Conservation (phyloP, 2,797 vertebrate genomes). For the Neosilurus mollespiculum region DNA sequence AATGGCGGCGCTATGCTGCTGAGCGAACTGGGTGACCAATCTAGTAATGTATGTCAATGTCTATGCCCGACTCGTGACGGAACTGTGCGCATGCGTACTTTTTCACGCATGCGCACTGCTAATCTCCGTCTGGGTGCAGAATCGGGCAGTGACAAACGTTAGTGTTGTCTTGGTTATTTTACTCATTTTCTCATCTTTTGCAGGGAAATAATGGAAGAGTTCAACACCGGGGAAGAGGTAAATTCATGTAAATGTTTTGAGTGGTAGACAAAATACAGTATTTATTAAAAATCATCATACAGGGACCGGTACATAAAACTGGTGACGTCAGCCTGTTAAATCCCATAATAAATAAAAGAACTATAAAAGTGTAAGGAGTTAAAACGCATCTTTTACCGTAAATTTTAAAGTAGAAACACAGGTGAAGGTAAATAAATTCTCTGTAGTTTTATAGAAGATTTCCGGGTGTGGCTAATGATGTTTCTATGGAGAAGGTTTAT, state of each 20-base stretch:
- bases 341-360: not conserved
- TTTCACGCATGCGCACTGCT: not conserved
- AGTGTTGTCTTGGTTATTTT: not conserved
- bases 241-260: not conserved
- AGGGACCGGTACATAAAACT: not conserved
- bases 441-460: not conserved
- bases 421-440: not conserved
- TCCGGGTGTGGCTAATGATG: slow-evolving; percentile 44
- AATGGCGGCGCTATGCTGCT: no score
- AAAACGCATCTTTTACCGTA: not conserved
- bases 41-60: no score
- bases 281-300: no score
- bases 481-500: slow-evolving; percentile 1
- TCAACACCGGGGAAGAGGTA: slow-evolving; percentile 69
- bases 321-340: not conserved
- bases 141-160: not conserved
- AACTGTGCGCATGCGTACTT: not conserved
- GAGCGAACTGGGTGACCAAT: no score
- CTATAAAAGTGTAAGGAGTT: not conserved
- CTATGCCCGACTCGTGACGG: no score
- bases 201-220: slow-evolving; percentile 67
- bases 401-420: no score
- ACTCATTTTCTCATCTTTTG: not conserved
- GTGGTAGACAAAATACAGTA: not conserved
- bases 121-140: not conserved